These are phyloP conservation scores for Pyrgilauda ruficollis DNA, from an alignment of 2,113 vertebrate species.

Conservation along the genomic window DNA sequence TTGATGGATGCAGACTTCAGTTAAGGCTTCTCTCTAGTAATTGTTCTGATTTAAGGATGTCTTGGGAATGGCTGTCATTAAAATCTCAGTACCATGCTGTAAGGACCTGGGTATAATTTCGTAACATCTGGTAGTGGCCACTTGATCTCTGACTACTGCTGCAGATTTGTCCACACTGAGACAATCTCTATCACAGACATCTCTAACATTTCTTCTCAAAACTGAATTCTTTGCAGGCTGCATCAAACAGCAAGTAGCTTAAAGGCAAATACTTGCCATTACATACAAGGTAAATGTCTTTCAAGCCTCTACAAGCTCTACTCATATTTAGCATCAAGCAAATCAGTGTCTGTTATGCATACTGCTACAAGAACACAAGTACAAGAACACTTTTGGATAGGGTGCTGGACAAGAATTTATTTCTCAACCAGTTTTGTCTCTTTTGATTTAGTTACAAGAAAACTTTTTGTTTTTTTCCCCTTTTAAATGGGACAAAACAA, in stretches of 20 bases:
- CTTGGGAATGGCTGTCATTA: not conserved
- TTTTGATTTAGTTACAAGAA: not conserved
- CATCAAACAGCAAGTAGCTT: not conserved
- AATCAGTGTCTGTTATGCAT: not conserved
- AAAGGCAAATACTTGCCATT: not conserved
- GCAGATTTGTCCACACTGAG: not conserved
- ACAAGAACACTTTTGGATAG: not conserved
- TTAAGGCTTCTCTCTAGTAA: not conserved
- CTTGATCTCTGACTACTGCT: not conserved
- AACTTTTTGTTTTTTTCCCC: not conserved
- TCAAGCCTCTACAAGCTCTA: not conserved
- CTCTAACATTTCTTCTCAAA: not conserved
- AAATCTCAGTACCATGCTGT: not conserved
- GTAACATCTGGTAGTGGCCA: not conserved
- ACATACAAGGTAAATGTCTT: not conserved
- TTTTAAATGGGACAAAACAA: not conserved
- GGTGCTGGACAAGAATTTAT: not conserved
- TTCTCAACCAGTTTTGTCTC: not conserved
- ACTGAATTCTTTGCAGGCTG: not conserved
- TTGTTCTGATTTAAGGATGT: not conserved
- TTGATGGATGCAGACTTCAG: not conserved
- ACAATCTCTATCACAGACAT: not conserved
- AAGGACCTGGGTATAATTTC: not conserved
- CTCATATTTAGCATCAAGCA: not conserved
- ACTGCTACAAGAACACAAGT: not conserved